Percentiles rank a stretch among this genome's conserved stretches.
phyloP scores from a whole-genome alignment of 2,888 invertebrate species.

The Hydriomena furcata region DNA sequence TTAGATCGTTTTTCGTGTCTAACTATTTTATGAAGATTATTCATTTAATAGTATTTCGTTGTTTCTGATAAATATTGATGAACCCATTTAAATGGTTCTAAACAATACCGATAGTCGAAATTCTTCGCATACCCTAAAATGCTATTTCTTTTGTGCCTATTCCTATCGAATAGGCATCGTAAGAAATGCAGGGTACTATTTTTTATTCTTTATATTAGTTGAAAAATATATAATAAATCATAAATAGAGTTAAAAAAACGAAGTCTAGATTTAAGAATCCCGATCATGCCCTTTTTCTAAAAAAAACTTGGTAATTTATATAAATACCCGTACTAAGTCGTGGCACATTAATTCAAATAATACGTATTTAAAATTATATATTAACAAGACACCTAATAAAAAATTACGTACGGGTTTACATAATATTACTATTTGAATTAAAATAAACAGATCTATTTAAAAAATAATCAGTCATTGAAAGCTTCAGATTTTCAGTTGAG shows the following conservation, averaged over 20 bases:
- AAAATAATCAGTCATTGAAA: constrained; percentile 77
- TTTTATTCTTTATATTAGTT: constrained; percentile 9
- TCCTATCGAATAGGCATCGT: constrained; percentile 54
- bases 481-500: constrained; percentile 74
- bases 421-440: constrained; percentile 33
- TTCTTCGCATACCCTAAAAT: constrained; percentile 18
- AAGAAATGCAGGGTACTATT: constrained; percentile 43
- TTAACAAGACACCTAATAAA: constrained; percentile 31
- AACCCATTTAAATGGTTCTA: constrained; percentile 8
- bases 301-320: constrained; percentile 50
- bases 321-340: constrained; percentile 74
- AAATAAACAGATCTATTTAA: constrained; percentile 66
- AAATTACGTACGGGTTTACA: constrained; percentile 56
- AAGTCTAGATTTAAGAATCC: constrained; percentile 20
- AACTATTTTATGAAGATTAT: neutral
- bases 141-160: constrained; percentile 50
- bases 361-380: constrained; percentile 48
- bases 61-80: constrained; percentile 16
- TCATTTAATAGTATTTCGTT: constrained; percentile 11
- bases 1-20: constrained; percentile 11
- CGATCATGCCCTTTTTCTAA: constrained; percentile 32
- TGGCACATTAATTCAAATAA: constrained; percentile 66
- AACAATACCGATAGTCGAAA: constrained; percentile 25
- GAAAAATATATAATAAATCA: neutral
- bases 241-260: neutral